phyloP scores from a whole-genome alignment of 64 coral and sea anemone genomes.

The Trachythela sp. region DNA sequence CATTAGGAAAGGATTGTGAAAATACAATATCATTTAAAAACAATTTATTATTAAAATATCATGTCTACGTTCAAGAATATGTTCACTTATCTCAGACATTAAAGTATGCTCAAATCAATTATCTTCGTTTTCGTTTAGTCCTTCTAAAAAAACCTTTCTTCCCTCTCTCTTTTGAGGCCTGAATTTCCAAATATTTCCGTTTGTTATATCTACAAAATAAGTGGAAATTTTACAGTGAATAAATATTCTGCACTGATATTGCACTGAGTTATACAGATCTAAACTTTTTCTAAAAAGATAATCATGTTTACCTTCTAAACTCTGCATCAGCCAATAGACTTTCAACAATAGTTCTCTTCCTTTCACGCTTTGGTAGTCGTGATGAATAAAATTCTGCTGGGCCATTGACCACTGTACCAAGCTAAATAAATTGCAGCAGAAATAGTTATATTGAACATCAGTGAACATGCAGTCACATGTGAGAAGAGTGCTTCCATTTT shows the following conservation, averaged over 20 bases:
- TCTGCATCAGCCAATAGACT: slow-evolving; percentile 76
- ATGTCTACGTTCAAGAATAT: not conserved
- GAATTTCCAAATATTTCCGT: slow-evolving; percentile 88
- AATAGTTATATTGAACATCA: not conserved
- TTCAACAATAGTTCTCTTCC: slow-evolving; percentile 74
- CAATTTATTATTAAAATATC: no score
- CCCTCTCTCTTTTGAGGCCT: slow-evolving; percentile 76
- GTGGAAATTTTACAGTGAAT: no score
- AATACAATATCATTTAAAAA: no score
- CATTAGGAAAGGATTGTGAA: no score
- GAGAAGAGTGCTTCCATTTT: no score
- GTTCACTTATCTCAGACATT: no score
- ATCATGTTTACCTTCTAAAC: slow-evolving; percentile 81
- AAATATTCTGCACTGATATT: not conserved
- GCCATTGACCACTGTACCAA: slow-evolving; percentile 83
- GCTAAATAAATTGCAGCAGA: slow-evolving; percentile 29
- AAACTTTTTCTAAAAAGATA: no score
- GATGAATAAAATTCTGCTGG: slow-evolving; percentile 89
- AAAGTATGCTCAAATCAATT: no score
- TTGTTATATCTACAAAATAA: slow-evolving; percentile 82
- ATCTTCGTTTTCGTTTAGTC: slow-evolving; percentile 70
- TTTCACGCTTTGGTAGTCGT: slow-evolving; percentile 80
- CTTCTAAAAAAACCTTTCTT: slow-evolving; percentile 86
- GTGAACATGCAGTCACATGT: not conserved
- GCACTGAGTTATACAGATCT: not conserved